phyloP scores from a whole-genome alignment of 2,113 vertebrate genomes.

The Syngnathus scovelli region DNA sequence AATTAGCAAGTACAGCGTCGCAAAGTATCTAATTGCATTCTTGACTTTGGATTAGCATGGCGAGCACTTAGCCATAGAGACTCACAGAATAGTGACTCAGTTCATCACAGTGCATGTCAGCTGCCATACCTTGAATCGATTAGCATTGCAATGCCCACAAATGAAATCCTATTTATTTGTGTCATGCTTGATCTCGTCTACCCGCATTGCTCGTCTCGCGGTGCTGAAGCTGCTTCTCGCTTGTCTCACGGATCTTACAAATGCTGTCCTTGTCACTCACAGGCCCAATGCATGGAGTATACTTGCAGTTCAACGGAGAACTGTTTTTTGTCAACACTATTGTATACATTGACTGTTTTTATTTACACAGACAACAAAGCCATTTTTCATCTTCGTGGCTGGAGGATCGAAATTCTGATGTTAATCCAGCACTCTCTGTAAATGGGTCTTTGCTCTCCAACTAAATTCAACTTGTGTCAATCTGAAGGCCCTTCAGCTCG shows the following conservation, averaged over 20 bases:
- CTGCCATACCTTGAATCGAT: slow-evolving; percentile 57
- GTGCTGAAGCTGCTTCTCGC: slow-evolving; percentile 43
- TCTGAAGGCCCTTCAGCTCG: not conserved
- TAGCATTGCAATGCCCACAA: slow-evolving; percentile 48
- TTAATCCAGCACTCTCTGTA: no score
- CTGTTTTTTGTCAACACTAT: not conserved
- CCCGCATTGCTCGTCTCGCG: slow-evolving; percentile 33
- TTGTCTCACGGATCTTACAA: slow-evolving; percentile 45
- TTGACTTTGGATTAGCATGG: slow-evolving; percentile 41
- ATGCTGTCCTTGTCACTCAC: slow-evolving; percentile 28
- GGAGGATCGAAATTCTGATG: not conserved
- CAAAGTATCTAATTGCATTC: slow-evolving; percentile 54
- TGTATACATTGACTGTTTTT: not conserved
- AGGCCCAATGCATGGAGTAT: no score
- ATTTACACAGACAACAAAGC: not conserved
- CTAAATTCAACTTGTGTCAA: not conserved
- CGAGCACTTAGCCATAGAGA: slow-evolving; percentile 30
- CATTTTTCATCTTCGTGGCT: not conserved
- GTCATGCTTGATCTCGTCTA: slow-evolving; percentile 59
- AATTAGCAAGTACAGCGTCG: slow-evolving; percentile 32
- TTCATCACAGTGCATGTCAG: slow-evolving; percentile 41
- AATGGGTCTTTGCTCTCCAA: not conserved
- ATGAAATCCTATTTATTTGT: slow-evolving; percentile 59
- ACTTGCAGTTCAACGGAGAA: not conserved
- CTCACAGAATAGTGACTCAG: not conserved